phyloP scores from a whole-genome alignment of 1,140 invertebrate species.

The Tetragnatha versicolor region DNA sequence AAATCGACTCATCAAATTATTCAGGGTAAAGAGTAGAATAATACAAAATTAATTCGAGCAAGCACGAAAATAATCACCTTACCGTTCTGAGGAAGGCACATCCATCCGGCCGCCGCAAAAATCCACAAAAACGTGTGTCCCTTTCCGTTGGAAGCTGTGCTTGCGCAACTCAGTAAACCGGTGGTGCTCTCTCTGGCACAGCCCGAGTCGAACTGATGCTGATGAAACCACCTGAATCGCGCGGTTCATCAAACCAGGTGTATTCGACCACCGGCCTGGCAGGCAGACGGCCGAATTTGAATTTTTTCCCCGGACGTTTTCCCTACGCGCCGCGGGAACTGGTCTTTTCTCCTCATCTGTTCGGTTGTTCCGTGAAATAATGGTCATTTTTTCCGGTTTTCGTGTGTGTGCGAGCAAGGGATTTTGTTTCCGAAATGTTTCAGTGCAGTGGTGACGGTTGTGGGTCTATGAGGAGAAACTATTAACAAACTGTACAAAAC shows the following conservation, averaged over 20 bases:
- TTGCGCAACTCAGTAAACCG: constrained; percentile 11
- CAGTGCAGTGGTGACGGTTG: too few relatives aligned
- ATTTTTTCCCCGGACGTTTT: constrained; percentile 27
- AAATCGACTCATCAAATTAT: too few relatives aligned
- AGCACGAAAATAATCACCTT: too few relatives aligned
- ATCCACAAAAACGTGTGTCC: constrained; percentile 19
- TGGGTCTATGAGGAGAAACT: too few relatives aligned
- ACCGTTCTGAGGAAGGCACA: too few relatives aligned
- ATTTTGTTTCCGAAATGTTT: too few relatives aligned
- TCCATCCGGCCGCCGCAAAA: background rate
- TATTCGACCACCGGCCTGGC: constrained; percentile 5
- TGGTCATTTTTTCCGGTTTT: too few relatives aligned
- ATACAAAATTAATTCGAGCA: too few relatives aligned
- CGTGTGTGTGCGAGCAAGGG: too few relatives aligned
- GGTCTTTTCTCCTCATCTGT: constrained; percentile 8
- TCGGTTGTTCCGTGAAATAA: too few relatives aligned
- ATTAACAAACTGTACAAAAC: too few relatives aligned
- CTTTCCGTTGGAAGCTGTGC: constrained; percentile 15
- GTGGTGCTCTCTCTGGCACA: constrained; percentile 5
- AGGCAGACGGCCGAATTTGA: constrained; percentile 25
- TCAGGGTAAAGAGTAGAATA: too few relatives aligned
- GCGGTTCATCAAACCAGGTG: constrained; percentile 2
- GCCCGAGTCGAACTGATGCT: background rate
- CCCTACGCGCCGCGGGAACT: background rate
- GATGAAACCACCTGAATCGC: background rate